Evolutionary conservation across 1,140 invertebrate genomes (phyloP).

Genomic region (Homalodisca vitripennis): DNA sequence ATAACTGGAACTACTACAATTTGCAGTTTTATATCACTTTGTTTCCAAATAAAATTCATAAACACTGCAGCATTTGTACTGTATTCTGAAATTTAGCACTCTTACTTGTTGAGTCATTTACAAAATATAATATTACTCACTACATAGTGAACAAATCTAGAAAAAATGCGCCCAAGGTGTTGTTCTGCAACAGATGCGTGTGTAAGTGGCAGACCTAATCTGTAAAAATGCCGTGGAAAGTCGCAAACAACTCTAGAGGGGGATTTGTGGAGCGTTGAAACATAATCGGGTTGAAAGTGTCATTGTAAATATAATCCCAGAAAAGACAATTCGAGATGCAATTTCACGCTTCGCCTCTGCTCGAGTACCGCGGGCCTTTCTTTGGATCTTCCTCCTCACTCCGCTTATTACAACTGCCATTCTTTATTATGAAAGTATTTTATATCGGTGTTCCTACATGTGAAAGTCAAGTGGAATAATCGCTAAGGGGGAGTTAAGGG

Average conservation of each 20-base stretch:
- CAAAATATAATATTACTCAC: too few species aligned
- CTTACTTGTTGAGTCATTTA: too few species aligned
- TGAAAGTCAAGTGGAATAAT: too few species aligned
- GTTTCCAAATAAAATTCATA: too few species aligned
- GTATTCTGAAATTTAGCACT: too few species aligned
- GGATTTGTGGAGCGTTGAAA: constrained; percentile 13
- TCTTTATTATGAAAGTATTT: not conserved
- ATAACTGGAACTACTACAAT: too few species aligned
- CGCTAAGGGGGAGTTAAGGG: too few species aligned
- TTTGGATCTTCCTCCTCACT: not conserved
- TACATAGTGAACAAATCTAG: too few species aligned
- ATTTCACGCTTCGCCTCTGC: constrained; percentile 6
- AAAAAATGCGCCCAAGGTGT: too few species aligned
- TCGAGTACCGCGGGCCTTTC: not conserved
- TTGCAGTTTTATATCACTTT: too few species aligned
- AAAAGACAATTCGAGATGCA: constrained; percentile 23
- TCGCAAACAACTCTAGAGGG: constrained; percentile 1
- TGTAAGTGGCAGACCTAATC: constrained; percentile 7
- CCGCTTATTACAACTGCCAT: not conserved
- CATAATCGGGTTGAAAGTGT: constrained; percentile 25
- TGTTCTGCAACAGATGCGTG: not conserved
- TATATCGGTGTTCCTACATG: too few species aligned
- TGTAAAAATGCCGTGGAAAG: not conserved
- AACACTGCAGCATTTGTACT: too few species aligned
- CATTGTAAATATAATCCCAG: constrained; percentile 23